Evolutionary conservation across 1,140 invertebrate species (phyloP).

Genomic region (Drosophila lowei): DNA sequence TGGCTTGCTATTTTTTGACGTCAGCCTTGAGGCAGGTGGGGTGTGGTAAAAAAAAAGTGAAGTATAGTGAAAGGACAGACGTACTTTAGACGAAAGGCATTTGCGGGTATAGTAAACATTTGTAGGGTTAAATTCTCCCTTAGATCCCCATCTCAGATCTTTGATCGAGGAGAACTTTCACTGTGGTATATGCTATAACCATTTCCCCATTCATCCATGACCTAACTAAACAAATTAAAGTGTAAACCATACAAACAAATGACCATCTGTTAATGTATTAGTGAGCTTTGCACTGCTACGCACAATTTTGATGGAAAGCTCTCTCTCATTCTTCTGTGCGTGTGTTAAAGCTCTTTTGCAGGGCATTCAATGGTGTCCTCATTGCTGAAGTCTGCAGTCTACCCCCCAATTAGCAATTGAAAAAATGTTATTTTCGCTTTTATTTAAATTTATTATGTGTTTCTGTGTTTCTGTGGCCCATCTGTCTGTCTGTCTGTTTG

Average conservation of each 20-base stretch:
- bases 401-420: slow-evolving; percentile 2
- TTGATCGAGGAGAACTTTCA: no score
- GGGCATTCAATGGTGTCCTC: background rate
- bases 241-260: slow-evolving; percentile 7
- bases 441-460: slow-evolving; percentile 29
- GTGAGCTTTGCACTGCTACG: slow-evolving; percentile 2
- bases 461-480: background rate
- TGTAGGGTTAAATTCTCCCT: no score
- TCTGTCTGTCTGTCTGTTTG: background rate
- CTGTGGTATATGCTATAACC: slow-evolving; percentile 1
- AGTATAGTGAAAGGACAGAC: no score
- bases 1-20: slow-evolving; percentile 27
- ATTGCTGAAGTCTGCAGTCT: background rate
- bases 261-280: background rate
- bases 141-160: no score
- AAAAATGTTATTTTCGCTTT: slow-evolving; percentile 28
- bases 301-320: no score
- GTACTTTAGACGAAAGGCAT: no score
- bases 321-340: no score
- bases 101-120: no score
- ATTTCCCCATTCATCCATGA: slow-evolving; percentile 25
- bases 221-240: slow-evolving; percentile 2
- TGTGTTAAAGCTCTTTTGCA: background rate
- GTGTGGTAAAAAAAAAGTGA: background rate
- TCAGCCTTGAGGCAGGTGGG: slow-evolving; percentile 37